Evolutionary conservation across 2,113 vertebrate genomes (phyloP).

Genomic region (Sebastes fasciatus): DNA sequence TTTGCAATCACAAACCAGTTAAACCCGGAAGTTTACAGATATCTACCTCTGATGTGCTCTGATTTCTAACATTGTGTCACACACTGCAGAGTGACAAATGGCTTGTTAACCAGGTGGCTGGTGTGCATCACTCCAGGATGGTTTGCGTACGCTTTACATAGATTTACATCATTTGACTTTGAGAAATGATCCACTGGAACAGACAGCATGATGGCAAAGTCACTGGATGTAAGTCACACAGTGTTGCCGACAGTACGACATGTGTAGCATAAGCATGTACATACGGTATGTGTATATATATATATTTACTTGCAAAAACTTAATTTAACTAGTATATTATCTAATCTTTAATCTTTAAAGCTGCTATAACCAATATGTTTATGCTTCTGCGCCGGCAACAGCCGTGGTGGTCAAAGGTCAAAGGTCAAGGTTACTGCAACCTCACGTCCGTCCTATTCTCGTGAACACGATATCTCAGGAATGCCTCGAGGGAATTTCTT

Average conservation of each 20-base stretch:
- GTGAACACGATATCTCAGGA: no score
- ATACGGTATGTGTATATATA: no score
- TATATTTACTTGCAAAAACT: no score
- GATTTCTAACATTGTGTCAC: conserved; percentile 19
- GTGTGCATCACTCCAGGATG: conserved; percentile 22
- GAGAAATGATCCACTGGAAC: conserved; percentile 20
- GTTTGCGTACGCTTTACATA: conserved; percentile 72
- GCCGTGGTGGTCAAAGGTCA: no score
- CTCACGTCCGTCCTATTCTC: no score
- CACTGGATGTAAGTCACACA: not conserved
- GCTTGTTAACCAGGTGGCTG: conserved; percentile 39
- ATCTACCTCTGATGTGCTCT: not conserved
- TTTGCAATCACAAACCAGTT: not conserved
- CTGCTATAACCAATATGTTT: not conserved
- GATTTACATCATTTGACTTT: conserved; percentile 75
- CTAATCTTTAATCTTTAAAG: not conserved
- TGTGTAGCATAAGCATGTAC: not conserved
- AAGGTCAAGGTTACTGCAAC: no score
- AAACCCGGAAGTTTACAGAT: not conserved
- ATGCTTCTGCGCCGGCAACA: no score
- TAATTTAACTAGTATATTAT: not conserved
- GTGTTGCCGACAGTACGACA: not conserved
- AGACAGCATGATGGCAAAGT: conserved; percentile 4
- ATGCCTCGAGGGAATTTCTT: no score
- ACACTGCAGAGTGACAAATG: conserved; percentile 1